Base-by-base conservation (phyloP, 1,140 invertebrate genomes). In the Hycleus phaleratus region DNA sequence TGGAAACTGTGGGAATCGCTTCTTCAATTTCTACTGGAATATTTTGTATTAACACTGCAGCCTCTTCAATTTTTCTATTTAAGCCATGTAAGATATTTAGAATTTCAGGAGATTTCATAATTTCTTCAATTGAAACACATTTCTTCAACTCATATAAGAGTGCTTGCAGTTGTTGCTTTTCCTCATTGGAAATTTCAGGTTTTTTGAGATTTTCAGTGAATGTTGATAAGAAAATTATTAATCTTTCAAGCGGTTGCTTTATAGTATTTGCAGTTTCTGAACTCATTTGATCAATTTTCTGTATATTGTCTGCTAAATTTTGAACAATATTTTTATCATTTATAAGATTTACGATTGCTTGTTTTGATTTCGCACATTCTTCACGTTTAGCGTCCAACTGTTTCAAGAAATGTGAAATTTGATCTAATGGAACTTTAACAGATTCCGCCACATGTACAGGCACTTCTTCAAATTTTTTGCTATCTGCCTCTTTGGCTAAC, bases 251-350 rank as follows among this genome's bases (percentile, higher is more conserved):
- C 2, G 25, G 57, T 46, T 51, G 43, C 54, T 46, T 55, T 0
- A 68, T 24, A 47, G 60, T 61, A 50, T 62, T 47, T 7, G 66
- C 51, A 42, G 60, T 60, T 3, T 25, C 38, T 50, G 62, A 32
- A 10, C 43, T 46, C 11, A 63, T 49, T 46, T 56, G 38, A 53
- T 65, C 48, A 38, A 32, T 18, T 44, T 58, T 43, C 52, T 61
- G 26, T 11, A 53, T 39, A 44, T 56, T 51, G 46, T 68, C 39
- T 55, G 62, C 43, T 38, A 68, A 51, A 12, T 55, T 26, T 45
- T 58, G 26, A 3, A 67, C 39, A 2, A 65, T 44, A 49, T 58
- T 54, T 38, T 58, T 43, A 3, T 68, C 49, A 49, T 65, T 56
- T 6, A 59, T 44, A 24, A 62, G 18, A 9, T 56, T 53, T 11